Percentiles rank a stretch among this genome's conserved stretches.
Evolutionary conservation across 2,888 invertebrate species (phyloP).

Genomic region (Gnatocerus cornutus): DNA sequence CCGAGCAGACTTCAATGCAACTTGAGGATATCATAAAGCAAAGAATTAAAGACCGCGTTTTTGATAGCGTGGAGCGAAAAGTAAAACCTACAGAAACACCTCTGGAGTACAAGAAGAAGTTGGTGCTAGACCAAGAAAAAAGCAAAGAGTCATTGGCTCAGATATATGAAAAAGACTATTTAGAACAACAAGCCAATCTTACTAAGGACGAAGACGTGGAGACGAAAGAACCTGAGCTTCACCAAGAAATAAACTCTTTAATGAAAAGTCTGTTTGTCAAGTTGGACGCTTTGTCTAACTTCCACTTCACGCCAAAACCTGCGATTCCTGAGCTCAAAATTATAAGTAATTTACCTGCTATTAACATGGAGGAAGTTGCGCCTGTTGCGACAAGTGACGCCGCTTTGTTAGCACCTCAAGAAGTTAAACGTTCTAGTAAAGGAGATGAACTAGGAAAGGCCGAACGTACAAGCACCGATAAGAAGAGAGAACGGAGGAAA

Average conservation of each 20-base stretch:
- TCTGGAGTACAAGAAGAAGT: constrained; percentile 88
- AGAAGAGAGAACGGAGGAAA: constrained; percentile 88
- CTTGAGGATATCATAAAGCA: constrained; percentile 94
- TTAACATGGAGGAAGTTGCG: constrained; percentile 96
- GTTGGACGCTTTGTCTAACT: constrained; percentile 94
- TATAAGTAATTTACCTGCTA: constrained; percentile 91
- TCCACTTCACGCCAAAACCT: constrained; percentile 93
- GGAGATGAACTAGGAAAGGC: constrained; percentile 77
- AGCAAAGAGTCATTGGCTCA: constrained; percentile 94
- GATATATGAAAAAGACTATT: constrained; percentile 93
- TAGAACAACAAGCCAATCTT: constrained; percentile 77
- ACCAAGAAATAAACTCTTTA: constrained; percentile 83
- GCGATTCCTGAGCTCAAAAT: constrained; percentile 91
- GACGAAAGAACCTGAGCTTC: constrained; percentile 82
- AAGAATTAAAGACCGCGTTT: constrained; percentile 93
- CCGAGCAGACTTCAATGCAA: constrained; percentile 89
- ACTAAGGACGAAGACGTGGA: constrained; percentile 76
- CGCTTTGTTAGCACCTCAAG: constrained; percentile 92
- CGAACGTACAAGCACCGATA: constrained; percentile 90
- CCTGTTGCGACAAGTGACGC: constrained; percentile 91
- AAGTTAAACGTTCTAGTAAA: constrained; percentile 79
- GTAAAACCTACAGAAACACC: constrained; percentile 88
- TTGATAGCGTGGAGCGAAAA: constrained; percentile 94
- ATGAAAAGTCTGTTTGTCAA: constrained; percentile 87
- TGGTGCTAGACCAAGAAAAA: constrained; percentile 93